Percentiles rank a stretch among this genome's conserved stretches.
These are phyloP conservation scores for Phymastichus coffea DNA, from an alignment of 1,140 invertebrate species.

Conservation along the genomic window DNA sequence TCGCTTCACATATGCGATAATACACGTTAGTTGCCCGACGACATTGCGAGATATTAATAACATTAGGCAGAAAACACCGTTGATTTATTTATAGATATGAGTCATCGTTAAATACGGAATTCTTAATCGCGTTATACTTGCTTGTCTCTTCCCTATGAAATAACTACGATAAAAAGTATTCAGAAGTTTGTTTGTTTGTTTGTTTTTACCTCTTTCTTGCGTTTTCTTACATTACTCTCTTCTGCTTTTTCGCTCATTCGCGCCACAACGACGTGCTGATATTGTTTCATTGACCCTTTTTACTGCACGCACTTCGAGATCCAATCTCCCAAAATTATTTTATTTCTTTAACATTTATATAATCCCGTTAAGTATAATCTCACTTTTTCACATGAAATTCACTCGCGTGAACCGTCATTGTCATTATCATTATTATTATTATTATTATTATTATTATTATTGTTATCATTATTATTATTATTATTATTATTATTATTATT, in stretches of 20 bases:
- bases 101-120: slow-evolving; percentile 51
- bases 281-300: too few species aligned
- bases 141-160: slow-evolving; percentile 46
- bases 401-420: slow-evolving; percentile 38
- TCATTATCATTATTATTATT: too few species aligned
- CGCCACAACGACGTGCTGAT: slow-evolving; percentile 44
- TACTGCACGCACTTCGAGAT: slow-evolving; percentile 20
- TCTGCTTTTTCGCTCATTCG: slow-evolving; percentile 32
- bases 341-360: slow-evolving; percentile 38
- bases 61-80: slow-evolving; percentile 56
- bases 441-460: too few species aligned
- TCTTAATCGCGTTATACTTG: slow-evolving; percentile 44
- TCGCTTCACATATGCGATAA: too few species aligned
- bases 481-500: too few species aligned
- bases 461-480: too few species aligned
- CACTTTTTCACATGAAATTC: slow-evolving; percentile 51
- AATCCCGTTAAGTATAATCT: slow-evolving; percentile 51
- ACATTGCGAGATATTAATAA: slow-evolving; percentile 45
- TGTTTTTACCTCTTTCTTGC: slow-evolving; percentile 10
- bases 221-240: slow-evolving; percentile 4
- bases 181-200: slow-evolving; percentile 38
- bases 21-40: slow-evolving; percentile 32
- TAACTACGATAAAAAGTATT: slow-evolving; percentile 58
- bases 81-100: slow-evolving; percentile 51
- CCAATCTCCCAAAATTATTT: slow-evolving; percentile 29